Percentiles rank a stretch among this genome's conserved stretches.
phyloP scores from a whole-genome alignment of 2,113 vertebrate genomes.

The Epinephelus cyanopodus region DNA sequence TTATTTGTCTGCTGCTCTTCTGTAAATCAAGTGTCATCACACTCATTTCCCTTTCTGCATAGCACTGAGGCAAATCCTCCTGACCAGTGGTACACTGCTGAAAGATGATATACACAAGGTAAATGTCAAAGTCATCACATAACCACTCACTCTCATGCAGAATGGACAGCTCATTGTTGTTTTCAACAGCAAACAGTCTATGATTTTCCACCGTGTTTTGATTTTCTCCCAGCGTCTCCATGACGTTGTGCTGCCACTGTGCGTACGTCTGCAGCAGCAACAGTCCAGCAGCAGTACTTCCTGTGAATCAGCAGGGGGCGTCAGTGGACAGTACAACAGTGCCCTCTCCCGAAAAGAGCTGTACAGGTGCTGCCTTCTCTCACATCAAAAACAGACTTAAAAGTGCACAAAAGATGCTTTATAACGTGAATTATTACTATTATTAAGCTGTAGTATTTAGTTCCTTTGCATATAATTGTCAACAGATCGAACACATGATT shows the following conservation, averaged over 20 bases:
- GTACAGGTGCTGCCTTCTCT: constrained; percentile 73
- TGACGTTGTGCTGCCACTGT: constrained; percentile 88
- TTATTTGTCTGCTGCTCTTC: neutral
- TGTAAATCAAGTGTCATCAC: neutral
- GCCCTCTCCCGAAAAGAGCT: constrained; percentile 85
- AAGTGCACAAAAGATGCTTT: neutral
- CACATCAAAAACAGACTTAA: no score
- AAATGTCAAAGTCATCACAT: neutral
- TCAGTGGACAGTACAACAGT: constrained; percentile 86
- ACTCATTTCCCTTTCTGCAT: constrained; percentile 2
- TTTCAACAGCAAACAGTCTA: neutral
- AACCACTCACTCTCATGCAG: no score
- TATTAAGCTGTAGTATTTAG: no score
- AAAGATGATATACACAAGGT: constrained; percentile 93
- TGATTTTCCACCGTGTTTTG: neutral
- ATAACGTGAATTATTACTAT: no score
- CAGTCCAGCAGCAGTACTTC: constrained; percentile 73
- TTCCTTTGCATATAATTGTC: no score
- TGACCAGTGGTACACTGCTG: constrained; percentile 89
- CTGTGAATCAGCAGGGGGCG: constrained; percentile 51
- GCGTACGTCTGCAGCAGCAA: constrained; percentile 88
- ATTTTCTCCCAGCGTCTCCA: constrained; percentile 86
- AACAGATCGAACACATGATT: no score
- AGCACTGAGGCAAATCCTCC: constrained; percentile 87
- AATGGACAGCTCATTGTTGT: neutral